These are phyloP conservation scores for Apamea crenata DNA, from an alignment of 2,888 invertebrate genomes.

Conservation along the genomic window DNA sequence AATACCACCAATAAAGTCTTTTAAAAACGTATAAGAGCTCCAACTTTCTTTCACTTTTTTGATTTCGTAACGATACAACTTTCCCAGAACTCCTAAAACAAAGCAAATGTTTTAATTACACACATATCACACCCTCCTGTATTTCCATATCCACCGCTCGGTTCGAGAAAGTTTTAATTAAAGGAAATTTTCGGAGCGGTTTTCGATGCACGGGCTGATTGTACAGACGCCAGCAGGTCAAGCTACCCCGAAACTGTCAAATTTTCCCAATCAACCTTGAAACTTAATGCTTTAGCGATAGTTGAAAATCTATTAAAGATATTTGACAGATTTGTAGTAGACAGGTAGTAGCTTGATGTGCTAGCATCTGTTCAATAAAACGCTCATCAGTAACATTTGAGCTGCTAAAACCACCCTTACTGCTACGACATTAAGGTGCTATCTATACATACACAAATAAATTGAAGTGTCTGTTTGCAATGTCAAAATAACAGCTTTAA, in stretches of 20 bases:
- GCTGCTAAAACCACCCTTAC: background rate
- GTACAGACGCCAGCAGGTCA: slow-evolving; percentile 6
- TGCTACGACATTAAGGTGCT: background rate
- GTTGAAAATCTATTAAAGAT: too few species aligned
- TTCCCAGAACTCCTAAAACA: background rate
- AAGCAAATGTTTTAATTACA: slow-evolving; percentile 34
- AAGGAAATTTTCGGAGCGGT: slow-evolving; percentile 61
- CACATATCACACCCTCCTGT: slow-evolving; percentile 35
- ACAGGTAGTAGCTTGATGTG: too few species aligned
- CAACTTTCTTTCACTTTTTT: background rate
- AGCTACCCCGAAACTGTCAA: too few species aligned
- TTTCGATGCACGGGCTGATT: slow-evolving; percentile 31
- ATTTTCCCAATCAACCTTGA: too few species aligned
- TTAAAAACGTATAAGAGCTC: background rate
- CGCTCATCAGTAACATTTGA: background rate
- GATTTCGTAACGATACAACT: slow-evolving; percentile 17
- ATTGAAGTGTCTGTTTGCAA: background rate
- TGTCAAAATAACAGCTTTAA: background rate
- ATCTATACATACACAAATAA: background rate
- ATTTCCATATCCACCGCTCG: slow-evolving; percentile 28
- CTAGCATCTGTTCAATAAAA: background rate
- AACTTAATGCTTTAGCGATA: too few species aligned
- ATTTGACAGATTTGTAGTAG: too few species aligned
- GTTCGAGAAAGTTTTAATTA: slow-evolving; percentile 70
- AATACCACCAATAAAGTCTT: background rate